Evolutionary conservation across 1,140 invertebrate genomes (phyloP).

Genomic region (Atopsyche davidsoni): DNA sequence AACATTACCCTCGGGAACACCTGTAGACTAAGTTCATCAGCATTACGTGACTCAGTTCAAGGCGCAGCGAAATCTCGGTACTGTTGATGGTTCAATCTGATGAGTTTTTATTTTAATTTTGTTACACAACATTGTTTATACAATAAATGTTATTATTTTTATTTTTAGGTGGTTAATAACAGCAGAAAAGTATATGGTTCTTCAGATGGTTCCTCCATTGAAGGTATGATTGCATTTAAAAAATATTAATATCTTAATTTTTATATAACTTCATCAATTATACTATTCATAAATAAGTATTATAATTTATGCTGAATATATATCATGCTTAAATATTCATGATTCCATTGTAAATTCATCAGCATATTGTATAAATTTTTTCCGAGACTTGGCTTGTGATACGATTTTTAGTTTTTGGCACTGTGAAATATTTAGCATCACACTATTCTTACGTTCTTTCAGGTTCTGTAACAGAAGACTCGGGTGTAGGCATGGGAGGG

Average conservation of each 20-base stretch:
- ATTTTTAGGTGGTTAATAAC: conserved; percentile 46
- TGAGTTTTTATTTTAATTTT: neutral
- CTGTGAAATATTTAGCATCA: too few relatives aligned
- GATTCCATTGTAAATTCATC: too few relatives aligned
- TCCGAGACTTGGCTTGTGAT: too few relatives aligned
- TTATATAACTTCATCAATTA: neutral
- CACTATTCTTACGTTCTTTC: neutral
- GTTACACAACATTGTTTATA: neutral
- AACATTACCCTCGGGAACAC: too few relatives aligned
- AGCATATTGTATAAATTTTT: too few relatives aligned
- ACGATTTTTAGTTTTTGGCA: too few relatives aligned
- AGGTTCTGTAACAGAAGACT: conserved; percentile 40
- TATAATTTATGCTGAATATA: neutral
- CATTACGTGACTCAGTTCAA: too few relatives aligned
- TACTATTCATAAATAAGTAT: too few relatives aligned
- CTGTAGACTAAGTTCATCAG: too few relatives aligned
- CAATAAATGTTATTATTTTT: neutral
- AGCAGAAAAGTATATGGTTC: conserved; percentile 39
- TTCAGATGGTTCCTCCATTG: conserved; percentile 33
- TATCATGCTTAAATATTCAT: neutral
- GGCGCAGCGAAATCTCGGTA: too few relatives aligned
- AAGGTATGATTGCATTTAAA: too few relatives aligned
- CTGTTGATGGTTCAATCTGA: too few relatives aligned
- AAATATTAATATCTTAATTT: neutral
- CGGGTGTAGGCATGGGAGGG: conserved; percentile 43